These are phyloP conservation scores for Orgyia antiqua DNA, from an alignment of 2,888 invertebrate genomes.

Conservation along the genomic window DNA sequence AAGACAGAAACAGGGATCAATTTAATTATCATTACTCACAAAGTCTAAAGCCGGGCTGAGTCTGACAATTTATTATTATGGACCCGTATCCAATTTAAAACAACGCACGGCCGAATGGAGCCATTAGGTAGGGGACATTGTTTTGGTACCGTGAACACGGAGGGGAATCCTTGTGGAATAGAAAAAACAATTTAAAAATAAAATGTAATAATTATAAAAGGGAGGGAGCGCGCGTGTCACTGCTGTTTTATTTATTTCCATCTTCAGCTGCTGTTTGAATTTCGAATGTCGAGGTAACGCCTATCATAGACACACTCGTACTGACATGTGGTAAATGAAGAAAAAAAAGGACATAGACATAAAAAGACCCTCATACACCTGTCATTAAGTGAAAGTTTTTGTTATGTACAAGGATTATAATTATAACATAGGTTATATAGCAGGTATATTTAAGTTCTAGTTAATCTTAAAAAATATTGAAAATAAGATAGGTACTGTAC, in stretches of 20 bases:
- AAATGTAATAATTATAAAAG: constrained; percentile 76
- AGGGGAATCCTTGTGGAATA: constrained; percentile 69
- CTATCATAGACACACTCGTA: constrained; percentile 19
- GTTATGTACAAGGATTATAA: too few species aligned
- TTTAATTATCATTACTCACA: constrained; percentile 75
- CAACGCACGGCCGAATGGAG: constrained; percentile 68
- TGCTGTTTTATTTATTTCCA: constrained; percentile 67
- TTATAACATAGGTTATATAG: too few species aligned
- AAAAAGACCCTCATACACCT: constrained; percentile 1
- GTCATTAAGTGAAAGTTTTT: too few species aligned
- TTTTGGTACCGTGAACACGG: constrained; percentile 61
- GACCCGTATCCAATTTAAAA: constrained; percentile 78
- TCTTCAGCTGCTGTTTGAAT: constrained; percentile 69
- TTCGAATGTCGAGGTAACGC: constrained; percentile 45
- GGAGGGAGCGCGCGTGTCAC: constrained; percentile 72
- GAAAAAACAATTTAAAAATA: constrained; percentile 79
- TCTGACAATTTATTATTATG: constrained; percentile 76
- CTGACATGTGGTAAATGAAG: constrained; percentile 51
- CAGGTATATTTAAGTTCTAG: too few species aligned
- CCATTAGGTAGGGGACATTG: constrained; percentile 66
- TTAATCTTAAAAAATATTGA: too few species aligned
- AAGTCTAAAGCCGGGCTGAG: constrained; percentile 64
- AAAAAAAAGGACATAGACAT: constrained; percentile 28
- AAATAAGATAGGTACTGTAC: too few species aligned
- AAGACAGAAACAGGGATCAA: constrained; percentile 60